These are phyloP conservation scores for Nephotettix cincticeps DNA, from an alignment of 1,140 invertebrate genomes.

Conservation along the genomic window DNA sequence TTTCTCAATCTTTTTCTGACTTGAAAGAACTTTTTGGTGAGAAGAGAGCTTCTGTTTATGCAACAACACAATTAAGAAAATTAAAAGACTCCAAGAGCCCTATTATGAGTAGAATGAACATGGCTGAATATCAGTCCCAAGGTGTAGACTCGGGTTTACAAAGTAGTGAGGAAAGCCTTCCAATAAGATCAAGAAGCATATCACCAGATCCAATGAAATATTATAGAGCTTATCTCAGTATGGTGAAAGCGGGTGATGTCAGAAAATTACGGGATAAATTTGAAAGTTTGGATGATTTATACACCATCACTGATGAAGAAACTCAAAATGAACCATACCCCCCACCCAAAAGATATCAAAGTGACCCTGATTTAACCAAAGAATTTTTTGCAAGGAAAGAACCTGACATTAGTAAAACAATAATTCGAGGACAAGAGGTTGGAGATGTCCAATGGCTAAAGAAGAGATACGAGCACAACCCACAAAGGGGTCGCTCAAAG, in stretches of 20 bases:
- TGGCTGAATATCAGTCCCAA: background rate
- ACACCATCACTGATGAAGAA: constrained; percentile 15
- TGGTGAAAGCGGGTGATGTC: constrained; percentile 73
- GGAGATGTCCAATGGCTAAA: constrained; percentile 62
- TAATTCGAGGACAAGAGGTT: constrained; percentile 54
- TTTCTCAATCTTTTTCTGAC: constrained; percentile 64
- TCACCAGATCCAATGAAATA: constrained; percentile 69
- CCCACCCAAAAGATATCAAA: constrained; percentile 60
- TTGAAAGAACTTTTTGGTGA: constrained; percentile 79
- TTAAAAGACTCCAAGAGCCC: background rate
- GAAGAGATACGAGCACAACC: constrained; percentile 57
- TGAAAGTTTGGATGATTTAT: constrained; percentile 59
- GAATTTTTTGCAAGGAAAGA: constrained; percentile 55
- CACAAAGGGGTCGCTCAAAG: constrained; percentile 52
- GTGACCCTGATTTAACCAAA: constrained; percentile 71
- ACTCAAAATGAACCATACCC: background rate
- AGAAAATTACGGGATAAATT: constrained; percentile 69
- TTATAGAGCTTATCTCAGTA: constrained; percentile 65
- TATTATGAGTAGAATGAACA: background rate
- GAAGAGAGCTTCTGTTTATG: constrained; percentile 33
- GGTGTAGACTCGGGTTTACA: constrained; percentile 13
- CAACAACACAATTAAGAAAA: constrained; percentile 24
- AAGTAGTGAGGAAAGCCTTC: constrained; percentile 34
- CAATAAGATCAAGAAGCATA: constrained; percentile 35
- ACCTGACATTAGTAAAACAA: constrained; percentile 47